Evolutionary conservation across 2,797 vertebrate species (phyloP), one percentile per base, ranked within the genome.

Genomic region (Capromys pilorides): DNA sequence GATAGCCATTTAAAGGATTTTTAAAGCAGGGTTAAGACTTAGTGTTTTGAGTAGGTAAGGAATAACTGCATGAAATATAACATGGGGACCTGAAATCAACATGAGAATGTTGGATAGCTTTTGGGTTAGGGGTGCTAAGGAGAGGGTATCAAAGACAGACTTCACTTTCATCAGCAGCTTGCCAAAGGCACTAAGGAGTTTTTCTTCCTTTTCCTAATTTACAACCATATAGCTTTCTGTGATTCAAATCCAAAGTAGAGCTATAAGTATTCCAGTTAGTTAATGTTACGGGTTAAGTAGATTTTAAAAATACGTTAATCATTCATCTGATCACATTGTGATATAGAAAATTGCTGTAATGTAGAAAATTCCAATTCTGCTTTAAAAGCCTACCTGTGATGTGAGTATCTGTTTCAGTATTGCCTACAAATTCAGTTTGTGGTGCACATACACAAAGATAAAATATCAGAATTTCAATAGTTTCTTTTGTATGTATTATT

Each of bases 121-220:
- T 75, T 69, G 41, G 59, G 59, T 71, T 51, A 93, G 77, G 66
- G 7, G 41, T 31, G 31, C 12, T 64, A 26, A 83, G 36, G 24
- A 67, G 26, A 24, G 4, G 2, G 6, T 75, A 61, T 18, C 31
- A 61, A 41, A 83, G 39, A 71, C 61, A 87, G 83, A 90, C 26
- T 39, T 82, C 79, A 3, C 7, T 1, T 79, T 61, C 83, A 61
- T 71, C 39, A 57, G 54, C 66, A 89, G 49, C 26, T 67, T 79
- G 11, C 14, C 12, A 75, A 75, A 80, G 26, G 41, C 16, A 31
- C 10, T 33, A 49, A 28, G 77, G 33, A 88, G 22, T 80, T n/a
- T 91, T 3, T 91, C 1, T 75, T 82, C 39, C 12, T 94, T 18
- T 39, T 93, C n/a, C 88, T 6, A 93, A 54, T 93, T 84, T 24